Evolutionary conservation across 2,113 vertebrate species (phyloP).

Genomic region (Festucalex cinctus): DNA sequence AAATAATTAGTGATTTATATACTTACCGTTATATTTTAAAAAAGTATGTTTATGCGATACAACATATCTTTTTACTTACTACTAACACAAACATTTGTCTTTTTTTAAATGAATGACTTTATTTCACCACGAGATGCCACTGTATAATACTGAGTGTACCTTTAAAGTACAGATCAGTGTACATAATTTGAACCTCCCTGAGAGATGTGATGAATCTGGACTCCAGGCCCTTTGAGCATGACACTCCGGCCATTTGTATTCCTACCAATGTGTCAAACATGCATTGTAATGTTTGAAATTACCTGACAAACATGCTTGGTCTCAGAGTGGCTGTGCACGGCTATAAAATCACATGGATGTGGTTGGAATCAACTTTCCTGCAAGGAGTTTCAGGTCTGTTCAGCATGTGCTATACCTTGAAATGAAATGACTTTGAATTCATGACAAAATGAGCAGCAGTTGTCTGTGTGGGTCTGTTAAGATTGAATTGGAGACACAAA

Average conservation of each 20-base stretch:
- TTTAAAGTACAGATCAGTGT: neutral
- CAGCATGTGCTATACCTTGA: neutral
- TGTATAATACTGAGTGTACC: no score
- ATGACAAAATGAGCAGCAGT: neutral
- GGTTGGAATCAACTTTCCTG: neutral
- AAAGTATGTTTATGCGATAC: no score
- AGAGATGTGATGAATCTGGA: neutral
- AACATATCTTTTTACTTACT: no score
- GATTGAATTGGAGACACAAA: neutral
- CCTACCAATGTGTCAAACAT: neutral
- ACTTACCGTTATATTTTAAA: no score
- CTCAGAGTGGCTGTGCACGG: neutral
- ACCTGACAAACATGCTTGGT: constrained; percentile 1
- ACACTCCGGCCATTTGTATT: constrained; percentile 2
- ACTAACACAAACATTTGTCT: no score
- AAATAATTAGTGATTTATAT: no score
- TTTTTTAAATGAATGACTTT: no score
- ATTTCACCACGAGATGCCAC: no score
- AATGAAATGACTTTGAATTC: neutral
- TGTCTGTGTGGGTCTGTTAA: neutral
- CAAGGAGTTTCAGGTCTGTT: neutral
- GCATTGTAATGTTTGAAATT: constrained; percentile 11
- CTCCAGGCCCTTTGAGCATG: neutral
- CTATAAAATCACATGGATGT: constrained; percentile 2
- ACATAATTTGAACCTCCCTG: neutral